Conservation (phyloP, 2,797 vertebrate species). For the Peromyscus melanophrys region DNA sequence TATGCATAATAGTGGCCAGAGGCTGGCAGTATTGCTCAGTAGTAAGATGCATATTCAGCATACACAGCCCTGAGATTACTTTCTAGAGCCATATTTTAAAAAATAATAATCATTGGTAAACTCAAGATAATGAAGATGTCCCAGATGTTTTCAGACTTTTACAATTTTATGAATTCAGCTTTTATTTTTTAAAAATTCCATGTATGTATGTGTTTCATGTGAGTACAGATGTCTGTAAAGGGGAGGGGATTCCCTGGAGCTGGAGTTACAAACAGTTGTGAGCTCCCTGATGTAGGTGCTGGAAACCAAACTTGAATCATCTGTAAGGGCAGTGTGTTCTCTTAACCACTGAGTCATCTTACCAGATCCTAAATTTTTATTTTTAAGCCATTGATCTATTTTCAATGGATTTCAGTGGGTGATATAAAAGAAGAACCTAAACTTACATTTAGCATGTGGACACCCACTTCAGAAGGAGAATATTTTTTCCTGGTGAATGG, state of each 20-base stretch:
- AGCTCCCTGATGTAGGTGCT: background rate
- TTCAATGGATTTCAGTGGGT: background rate
- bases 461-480: background rate
- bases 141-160: background rate
- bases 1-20: background rate
- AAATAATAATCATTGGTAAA: background rate
- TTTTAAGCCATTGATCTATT: background rate
- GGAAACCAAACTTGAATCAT: background rate
- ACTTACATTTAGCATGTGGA: background rate
- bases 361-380: background rate
- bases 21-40: background rate
- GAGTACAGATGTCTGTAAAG: background rate
- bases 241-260: no score
- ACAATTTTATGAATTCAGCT: background rate
- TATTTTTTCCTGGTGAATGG: background rate
- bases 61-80: background rate
- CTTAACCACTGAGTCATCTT: background rate
- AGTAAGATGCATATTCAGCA: background rate
- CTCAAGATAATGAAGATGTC: background rate
- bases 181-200: background rate
- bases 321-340: background rate
- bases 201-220: background rate
- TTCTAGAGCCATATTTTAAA: background rate
- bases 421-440: background rate
- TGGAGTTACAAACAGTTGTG: background rate